Conservation (phyloP, 2,888 invertebrate genomes). For the Andrena camellia region DNA sequence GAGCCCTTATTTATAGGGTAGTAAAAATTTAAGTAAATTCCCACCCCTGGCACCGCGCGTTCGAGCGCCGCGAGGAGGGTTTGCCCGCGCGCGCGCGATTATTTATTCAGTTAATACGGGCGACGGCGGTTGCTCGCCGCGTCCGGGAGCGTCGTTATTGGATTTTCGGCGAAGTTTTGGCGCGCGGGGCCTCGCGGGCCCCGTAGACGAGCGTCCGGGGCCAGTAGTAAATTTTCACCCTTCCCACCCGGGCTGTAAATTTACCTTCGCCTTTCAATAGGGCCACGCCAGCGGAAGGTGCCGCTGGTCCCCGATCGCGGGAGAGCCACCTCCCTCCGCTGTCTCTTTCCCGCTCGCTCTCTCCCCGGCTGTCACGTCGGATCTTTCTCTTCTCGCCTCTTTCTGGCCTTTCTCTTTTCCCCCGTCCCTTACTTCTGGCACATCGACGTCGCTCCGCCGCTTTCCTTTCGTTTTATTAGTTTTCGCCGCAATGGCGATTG, state of each 20-base stretch:
- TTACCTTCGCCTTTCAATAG: slow-evolving; percentile 78
- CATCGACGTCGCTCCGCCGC: slow-evolving; percentile 33
- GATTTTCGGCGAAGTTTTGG: slow-evolving; percentile 75
- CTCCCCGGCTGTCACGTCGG: neutral
- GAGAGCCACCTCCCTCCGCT: slow-evolving; percentile 28
- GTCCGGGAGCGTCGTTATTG: slow-evolving; percentile 57
- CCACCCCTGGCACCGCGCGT: slow-evolving; percentile 39
- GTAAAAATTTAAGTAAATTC: slow-evolving; percentile 80
- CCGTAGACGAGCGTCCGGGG: slow-evolving; percentile 55
- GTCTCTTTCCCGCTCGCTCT: neutral
- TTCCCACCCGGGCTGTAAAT: slow-evolving; percentile 78
- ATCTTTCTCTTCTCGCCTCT: slow-evolving; percentile 11
- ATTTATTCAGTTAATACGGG: slow-evolving; percentile 78
- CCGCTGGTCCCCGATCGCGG: slow-evolving; percentile 33
- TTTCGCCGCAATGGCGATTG: slow-evolving; percentile 70
- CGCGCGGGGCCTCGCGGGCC: slow-evolving; percentile 39
- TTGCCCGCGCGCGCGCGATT: slow-evolving; percentile 62
- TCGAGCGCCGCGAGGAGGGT: slow-evolving; percentile 35
- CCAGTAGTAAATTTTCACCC: slow-evolving; percentile 81
- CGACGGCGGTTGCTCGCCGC: slow-evolving; percentile 55
- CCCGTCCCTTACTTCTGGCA: neutral
- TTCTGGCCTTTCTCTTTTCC: slow-evolving; percentile 36
- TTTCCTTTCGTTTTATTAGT: slow-evolving; percentile 67
- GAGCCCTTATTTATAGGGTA: slow-evolving; percentile 76
- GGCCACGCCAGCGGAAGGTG: slow-evolving; percentile 60